Base-by-base conservation (phyloP, 2,113 vertebrate genomes). In the Glareola pratincola region DNA sequence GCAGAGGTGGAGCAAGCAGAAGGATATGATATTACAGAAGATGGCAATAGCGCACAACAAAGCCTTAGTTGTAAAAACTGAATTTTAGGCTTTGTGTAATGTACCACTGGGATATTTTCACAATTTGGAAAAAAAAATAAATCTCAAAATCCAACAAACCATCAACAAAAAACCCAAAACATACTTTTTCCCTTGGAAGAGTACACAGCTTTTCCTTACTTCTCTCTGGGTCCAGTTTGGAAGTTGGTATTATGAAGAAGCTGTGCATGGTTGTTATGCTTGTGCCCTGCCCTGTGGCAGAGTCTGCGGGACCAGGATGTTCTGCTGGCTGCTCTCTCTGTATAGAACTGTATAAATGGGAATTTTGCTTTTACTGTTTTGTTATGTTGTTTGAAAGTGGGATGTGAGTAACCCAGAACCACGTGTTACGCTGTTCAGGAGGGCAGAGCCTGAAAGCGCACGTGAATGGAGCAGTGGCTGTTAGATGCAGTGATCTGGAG, bases 391-490 rank as follows among this genome's bases (percentile, higher is more conserved):
- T 87, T 87, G 68, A 18, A 41, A 72, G 68, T 5, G 24, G 17
- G 2, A 1, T 4, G 8, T 30, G 53, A n/a, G 34, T 30, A 60
- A 32, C 39, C 3, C 34, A 34, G 59, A 64, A 37, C 56, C 37
- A 26, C 0, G 0, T 74, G 84, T 34, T 77, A 11, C 0, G 10
- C 72, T 77, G 59, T n/a, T 62, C 63, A 60, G 68, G 34, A 56
- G 76, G 48, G 63, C 83, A 92, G 48, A 76, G 87, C 76, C 79
- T 36, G 63, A 14, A 69, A 53, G n/a, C 45, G 7, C 30, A 11
- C 0, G 0, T 24, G 90, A 43, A 8, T 4, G 5, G 57, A 75
- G 43, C 59, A 36, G 0, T 0, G 4, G 48, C 57, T 83, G 63
- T 72, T 72, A 34, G 32, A 7, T 7, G 53, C 67, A 27, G 67